Evolutionary conservation across 2,888 invertebrate genomes (phyloP).

Genomic region (Smittia sp.): DNA sequence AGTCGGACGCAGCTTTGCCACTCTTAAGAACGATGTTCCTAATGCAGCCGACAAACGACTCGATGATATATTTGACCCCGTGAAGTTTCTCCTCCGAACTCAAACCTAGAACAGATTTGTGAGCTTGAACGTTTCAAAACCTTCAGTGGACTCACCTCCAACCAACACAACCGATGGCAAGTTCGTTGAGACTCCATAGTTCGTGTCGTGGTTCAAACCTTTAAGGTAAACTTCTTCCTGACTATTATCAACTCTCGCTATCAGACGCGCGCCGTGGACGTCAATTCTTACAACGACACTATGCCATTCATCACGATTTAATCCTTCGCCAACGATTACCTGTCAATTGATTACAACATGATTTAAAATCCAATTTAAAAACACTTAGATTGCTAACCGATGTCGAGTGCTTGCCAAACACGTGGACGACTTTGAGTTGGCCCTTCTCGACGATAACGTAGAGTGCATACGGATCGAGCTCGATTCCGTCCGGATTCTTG

Average conservation of each 20-base stretch:
- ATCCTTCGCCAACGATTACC: conserved; percentile 80
- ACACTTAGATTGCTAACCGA: conserved; percentile 45
- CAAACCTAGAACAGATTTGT: conserved; percentile 58
- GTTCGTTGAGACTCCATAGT: conserved; percentile 83
- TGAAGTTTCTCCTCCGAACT: conserved; percentile 85
- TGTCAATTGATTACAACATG: conserved; percentile 45
- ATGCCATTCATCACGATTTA: conserved; percentile 89
- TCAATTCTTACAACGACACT: conserved; percentile 82
- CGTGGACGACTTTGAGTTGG: conserved; percentile 86
- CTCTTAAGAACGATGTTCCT: conserved; percentile 82
- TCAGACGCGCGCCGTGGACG: conserved; percentile 78
- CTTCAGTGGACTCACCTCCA: conserved; percentile 64
- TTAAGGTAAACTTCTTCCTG: conserved; percentile 78
- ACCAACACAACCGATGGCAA: conserved; percentile 83
- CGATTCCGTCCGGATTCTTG: conserved; percentile 74
- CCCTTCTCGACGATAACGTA: conserved; percentile 91
- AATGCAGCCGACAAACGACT: conserved; percentile 89
- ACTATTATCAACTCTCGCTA: conserved; percentile 80
- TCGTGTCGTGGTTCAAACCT: conserved; percentile 78
- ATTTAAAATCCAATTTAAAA: neutral
- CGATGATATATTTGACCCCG: conserved; percentile 88
- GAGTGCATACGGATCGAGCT: conserved; percentile 82
- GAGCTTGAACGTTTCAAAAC: neutral
- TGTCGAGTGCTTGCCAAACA: conserved; percentile 83
- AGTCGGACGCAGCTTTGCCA: conserved; percentile 79